Evolutionary conservation across 2,113 vertebrate species (phyloP).

Genomic region (Promerops cafer): DNA sequence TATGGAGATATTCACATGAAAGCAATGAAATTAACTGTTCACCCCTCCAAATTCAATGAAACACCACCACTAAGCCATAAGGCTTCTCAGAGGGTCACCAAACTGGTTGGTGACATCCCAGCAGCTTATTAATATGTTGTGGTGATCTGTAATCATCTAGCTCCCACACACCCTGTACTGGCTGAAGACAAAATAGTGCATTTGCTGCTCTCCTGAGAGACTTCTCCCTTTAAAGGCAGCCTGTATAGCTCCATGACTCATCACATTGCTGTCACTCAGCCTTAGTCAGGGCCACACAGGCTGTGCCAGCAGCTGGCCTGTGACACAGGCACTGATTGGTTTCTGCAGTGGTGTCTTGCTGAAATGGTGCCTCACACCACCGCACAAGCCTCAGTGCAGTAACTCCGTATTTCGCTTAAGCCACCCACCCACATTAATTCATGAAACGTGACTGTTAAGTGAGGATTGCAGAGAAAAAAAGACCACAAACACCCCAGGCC

Average conservation of each 20-base stretch:
- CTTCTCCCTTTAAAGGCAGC: background rate
- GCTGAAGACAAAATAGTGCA: background rate
- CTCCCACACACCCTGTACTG: background rate
- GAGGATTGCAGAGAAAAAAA: background rate
- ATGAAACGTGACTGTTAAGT: slow-evolving; percentile 17
- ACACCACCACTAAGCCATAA: background rate
- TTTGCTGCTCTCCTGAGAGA: background rate
- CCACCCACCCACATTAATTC: background rate
- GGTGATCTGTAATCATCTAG: background rate
- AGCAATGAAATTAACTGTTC: background rate
- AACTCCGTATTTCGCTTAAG: background rate
- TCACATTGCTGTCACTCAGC: background rate
- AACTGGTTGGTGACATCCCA: background rate
- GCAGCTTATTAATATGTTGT: background rate
- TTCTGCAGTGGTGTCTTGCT: background rate
- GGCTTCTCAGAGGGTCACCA: background rate
- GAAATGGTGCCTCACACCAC: background rate
- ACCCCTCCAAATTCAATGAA: background rate
- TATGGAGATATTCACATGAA: background rate
- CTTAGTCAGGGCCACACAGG: background rate
- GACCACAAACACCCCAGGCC: background rate
- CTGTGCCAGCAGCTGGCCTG: background rate
- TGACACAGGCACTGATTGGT: background rate
- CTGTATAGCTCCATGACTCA: background rate
- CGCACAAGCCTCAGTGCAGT: background rate